A percentile compares a stretch with the other conserved stretches of the same genome.
Evolutionary conservation across 2,797 vertebrate species (phyloP).

Genomic region (Xenops minutus): DNA sequence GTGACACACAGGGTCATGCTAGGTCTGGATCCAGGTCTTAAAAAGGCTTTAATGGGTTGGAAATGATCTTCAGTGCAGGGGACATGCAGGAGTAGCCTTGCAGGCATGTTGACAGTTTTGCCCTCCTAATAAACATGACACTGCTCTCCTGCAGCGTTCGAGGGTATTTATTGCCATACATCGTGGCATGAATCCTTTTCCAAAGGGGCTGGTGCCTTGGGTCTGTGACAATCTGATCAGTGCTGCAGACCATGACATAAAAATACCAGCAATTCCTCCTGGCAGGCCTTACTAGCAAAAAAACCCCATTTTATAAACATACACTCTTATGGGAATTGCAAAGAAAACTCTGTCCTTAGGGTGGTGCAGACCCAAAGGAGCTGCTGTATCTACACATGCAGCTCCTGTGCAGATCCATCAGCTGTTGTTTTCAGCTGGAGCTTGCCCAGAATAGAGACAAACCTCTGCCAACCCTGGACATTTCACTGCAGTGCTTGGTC

Average conservation of each 20-base stretch:
- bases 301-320: background rate
- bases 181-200: background rate
- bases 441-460: background rate
- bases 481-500: background rate
- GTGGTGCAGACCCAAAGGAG: background rate
- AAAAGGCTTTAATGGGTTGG: slow-evolving; percentile 24
- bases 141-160: background rate
- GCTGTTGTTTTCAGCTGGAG: background rate
- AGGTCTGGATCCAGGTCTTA: background rate
- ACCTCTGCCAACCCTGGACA: background rate
- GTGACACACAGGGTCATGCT: background rate
- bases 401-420: background rate
- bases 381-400: fast-evolving
- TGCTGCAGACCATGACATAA: background rate
- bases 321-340: background rate
- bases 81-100: background rate
- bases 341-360: background rate
- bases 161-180: background rate
- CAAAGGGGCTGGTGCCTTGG: background rate
- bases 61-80: slow-evolving; percentile 22
- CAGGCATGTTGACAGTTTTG: background rate
- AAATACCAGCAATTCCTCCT: slow-evolving; percentile 14
- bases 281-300: background rate
- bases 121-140: background rate
- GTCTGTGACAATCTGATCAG: slow-evolving; percentile 9